A percentile compares a stretch with the other conserved stretches of the same genome.
phyloP scores from a whole-genome alignment of 2,113 vertebrate species.

The Pandion haliaetus region DNA sequence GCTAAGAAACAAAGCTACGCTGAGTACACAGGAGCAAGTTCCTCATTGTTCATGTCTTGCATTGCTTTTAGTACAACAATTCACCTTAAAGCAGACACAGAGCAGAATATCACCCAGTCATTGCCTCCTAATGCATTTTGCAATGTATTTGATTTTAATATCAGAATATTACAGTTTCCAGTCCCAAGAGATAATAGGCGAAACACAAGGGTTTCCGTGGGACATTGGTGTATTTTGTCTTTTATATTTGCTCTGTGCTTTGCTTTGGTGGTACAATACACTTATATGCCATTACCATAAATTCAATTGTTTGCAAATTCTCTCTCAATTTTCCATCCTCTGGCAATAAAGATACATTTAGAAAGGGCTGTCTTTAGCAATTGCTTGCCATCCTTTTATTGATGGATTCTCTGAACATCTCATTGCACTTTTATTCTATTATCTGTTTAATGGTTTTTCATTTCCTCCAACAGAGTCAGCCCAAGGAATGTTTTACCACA shows the following conservation, averaged over 20 bases:
- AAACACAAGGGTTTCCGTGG: slow-evolving; percentile 36
- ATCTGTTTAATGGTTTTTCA: slow-evolving; percentile 63
- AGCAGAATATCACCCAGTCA: not conserved
- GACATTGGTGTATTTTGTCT: not conserved
- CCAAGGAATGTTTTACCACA: slow-evolving; percentile 8
- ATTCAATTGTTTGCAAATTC: slow-evolving; percentile 66
- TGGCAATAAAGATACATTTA: slow-evolving; percentile 55
- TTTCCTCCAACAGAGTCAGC: slow-evolving; percentile 48
- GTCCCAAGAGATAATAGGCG: slow-evolving; percentile 1
- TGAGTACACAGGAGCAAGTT: not conserved
- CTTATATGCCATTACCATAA: slow-evolving; percentile 63
- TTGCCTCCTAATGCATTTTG: not conserved
- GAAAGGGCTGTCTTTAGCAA: slow-evolving; percentile 58
- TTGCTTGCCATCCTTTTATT: slow-evolving; percentile 57
- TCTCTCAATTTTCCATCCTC: slow-evolving; percentile 46
- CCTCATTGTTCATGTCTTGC: accelerated
- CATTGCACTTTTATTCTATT: slow-evolving; percentile 60
- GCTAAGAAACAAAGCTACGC: not conserved
- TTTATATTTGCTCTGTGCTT: slow-evolving; percentile 12
- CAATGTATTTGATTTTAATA: slow-evolving; percentile 47
- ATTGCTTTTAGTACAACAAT: not conserved
- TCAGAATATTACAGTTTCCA: slow-evolving; percentile 42
- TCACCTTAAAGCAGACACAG: not conserved
- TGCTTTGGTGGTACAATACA: slow-evolving; percentile 20
- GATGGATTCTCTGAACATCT: slow-evolving; percentile 63